Conservation (phyloP, 2,888 invertebrate genomes). For the Tanaodytes sp. region DNA sequence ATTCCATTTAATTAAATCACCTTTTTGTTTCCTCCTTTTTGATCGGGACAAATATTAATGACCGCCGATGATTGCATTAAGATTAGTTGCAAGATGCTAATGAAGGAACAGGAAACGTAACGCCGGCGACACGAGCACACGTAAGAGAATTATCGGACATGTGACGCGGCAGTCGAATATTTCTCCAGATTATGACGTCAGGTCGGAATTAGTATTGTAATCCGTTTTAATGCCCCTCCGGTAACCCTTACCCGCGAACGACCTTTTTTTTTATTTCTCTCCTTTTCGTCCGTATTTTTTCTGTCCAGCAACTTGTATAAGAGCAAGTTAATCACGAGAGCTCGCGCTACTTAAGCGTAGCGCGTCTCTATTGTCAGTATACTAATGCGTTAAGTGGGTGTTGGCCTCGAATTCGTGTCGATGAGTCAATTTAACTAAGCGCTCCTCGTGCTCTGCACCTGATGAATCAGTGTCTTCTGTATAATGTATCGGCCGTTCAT, state of each 20-base stretch:
- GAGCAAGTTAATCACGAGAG: conserved; percentile 47
- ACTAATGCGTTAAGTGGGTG: conserved; percentile 56
- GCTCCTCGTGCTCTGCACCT: conserved; percentile 41
- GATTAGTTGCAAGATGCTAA: conserved; percentile 6
- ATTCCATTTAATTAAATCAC: too few species aligned
- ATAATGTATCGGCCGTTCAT: conserved; percentile 42
- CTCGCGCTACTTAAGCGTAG: conserved; percentile 54
- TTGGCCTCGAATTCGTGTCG: conserved; percentile 53
- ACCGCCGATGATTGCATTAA: background rate
- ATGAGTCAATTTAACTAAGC: conserved; percentile 56
- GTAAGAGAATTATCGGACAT: conserved; percentile 55
- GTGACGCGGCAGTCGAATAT: conserved; percentile 65
- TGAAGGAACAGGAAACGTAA: conserved; percentile 36
- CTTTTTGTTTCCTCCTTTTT: too few species aligned
- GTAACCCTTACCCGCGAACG: conserved; percentile 43
- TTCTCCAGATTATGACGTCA: conserved; percentile 73
- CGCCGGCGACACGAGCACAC: conserved; percentile 49
- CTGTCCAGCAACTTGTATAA: conserved; percentile 40
- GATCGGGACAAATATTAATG: too few species aligned
- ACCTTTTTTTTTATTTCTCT: conserved; percentile 2
- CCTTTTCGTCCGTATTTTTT: conserved; percentile 12
- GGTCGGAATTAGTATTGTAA: conserved; percentile 72
- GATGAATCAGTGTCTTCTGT: conserved; percentile 56
- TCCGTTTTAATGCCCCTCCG: conserved; percentile 68
- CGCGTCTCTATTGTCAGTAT: conserved; percentile 55